Evolutionary conservation across 2,888 invertebrate genomes (phyloP), one percentile per base, ranked within the genome.

Genomic region (Eumacrocentrus americanus): DNA sequence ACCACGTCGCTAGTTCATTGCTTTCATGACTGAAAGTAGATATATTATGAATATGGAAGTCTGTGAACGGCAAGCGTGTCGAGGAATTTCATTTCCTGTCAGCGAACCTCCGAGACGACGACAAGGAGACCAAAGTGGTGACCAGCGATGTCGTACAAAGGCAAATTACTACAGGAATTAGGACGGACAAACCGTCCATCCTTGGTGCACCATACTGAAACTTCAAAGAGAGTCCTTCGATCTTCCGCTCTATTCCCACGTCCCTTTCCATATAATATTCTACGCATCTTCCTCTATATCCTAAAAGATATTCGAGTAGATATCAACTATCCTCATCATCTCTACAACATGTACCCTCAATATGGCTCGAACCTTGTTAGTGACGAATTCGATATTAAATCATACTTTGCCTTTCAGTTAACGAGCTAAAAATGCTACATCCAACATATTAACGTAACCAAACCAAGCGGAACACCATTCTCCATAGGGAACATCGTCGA

Each of bases 121-220:
- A 54, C 40, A 9, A 16, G 53, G 14, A 18, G 35, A 5, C 29
- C 40, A 42, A 18, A 42, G 5, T n/a, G n/a, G n/a, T n/a, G n/a
- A n/a, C n/a, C n/a, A 18, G 40, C 9, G 11, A 42, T 44, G 37
- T 11, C 22, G 40, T 48, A 62, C 59, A 62, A 64, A 56, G 59
- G 61, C 56, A 48, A 48, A 64, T 64, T 60, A 64, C 56, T 62
- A 64, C 62, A 60, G 48, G 57, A 62, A 64, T 62, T 64, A 57
- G 50, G 38, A 29, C 46, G 22, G 14, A 11, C 25, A 12, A 56
- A 53, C 55, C 58, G 22, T 35, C 9, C 4, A 29, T 29, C 5
- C 47, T 48, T 54, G 50, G 47, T 37, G 42, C 20, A 42, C 14
- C 40, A 14, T 23, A 44, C 44, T 44, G 11, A 44, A 22, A 44